Conservation (phyloP, 2,113 vertebrate genomes). For the Pao palembangensis region DNA sequence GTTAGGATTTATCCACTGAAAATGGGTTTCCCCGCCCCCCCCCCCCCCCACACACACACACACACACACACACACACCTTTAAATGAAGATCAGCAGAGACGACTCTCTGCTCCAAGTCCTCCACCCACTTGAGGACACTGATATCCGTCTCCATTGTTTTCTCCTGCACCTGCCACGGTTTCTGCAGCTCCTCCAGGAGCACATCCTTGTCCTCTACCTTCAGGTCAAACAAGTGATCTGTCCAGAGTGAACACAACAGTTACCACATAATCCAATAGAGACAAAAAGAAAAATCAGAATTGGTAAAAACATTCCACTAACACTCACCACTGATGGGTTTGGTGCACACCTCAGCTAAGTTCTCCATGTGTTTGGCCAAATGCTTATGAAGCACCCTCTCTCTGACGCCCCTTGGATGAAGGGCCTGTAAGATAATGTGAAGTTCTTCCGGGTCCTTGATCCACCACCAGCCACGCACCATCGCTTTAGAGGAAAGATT, state of each 20-base stretch:
- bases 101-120: constrained; percentile 87
- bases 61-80: constrained; percentile 80
- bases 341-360: constrained; percentile 83
- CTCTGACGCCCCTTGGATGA: constrained; percentile 87
- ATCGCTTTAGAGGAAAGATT: constrained; percentile 74
- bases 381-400: constrained; percentile 91
- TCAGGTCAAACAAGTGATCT: constrained; percentile 83
- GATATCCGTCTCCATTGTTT: constrained; percentile 81
- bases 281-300: not conserved
- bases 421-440: constrained; percentile 80
- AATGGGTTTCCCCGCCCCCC: too few species aligned
- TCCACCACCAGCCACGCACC: constrained; percentile 94
- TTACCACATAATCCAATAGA: not conserved
- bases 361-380: constrained; percentile 91
- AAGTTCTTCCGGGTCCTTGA: constrained; percentile 83
- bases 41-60: too few species aligned
- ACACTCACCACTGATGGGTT: constrained; percentile 76
- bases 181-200: constrained; percentile 75
- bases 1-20: not conserved
- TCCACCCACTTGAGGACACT: constrained; percentile 88
- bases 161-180: constrained; percentile 82
- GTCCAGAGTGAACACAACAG: not conserved
- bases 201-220: constrained; percentile 48
- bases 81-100: constrained; percentile 87
- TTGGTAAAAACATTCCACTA: not conserved